Evolutionary conservation across 2,113 vertebrate genomes (phyloP).

Genomic region (Rutilus rutilus): DNA sequence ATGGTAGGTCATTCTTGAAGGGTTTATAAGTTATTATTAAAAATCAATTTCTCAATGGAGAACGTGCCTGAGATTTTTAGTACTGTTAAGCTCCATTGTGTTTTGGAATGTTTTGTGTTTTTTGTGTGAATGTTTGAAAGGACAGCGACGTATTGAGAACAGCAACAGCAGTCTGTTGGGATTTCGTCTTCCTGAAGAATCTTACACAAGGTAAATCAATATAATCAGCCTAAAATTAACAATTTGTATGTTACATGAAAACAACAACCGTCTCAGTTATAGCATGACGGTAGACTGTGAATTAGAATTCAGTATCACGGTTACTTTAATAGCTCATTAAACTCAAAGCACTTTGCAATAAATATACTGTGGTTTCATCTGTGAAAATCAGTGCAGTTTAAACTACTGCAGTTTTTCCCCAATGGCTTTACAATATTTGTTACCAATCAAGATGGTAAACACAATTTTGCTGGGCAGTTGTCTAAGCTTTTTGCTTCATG

Average conservation of each 20-base stretch:
- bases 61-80: background rate
- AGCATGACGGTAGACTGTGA: background rate
- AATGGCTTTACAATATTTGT: background rate
- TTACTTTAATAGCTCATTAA: constrained; percentile 4
- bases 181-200: background rate
- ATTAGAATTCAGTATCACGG: background rate
- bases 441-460: background rate
- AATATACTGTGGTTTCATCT: background rate
- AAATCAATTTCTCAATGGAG: background rate
- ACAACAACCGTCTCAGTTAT: background rate
- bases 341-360: background rate
- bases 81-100: background rate
- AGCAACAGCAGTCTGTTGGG: background rate
- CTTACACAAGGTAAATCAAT: background rate
- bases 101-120: background rate
- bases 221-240: background rate
- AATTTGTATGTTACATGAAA: background rate
- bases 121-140: constrained; percentile 2
- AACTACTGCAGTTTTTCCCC: background rate
- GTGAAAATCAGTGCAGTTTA: background rate
- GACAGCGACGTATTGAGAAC: background rate
- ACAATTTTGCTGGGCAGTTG: background rate
- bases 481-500: background rate
- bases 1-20: background rate
- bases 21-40: background rate